Evolutionary conservation across 2,113 vertebrate genomes (phyloP), one percentile per base, ranked within the genome.

Genomic region (Hippocampus mohnikei): DNA sequence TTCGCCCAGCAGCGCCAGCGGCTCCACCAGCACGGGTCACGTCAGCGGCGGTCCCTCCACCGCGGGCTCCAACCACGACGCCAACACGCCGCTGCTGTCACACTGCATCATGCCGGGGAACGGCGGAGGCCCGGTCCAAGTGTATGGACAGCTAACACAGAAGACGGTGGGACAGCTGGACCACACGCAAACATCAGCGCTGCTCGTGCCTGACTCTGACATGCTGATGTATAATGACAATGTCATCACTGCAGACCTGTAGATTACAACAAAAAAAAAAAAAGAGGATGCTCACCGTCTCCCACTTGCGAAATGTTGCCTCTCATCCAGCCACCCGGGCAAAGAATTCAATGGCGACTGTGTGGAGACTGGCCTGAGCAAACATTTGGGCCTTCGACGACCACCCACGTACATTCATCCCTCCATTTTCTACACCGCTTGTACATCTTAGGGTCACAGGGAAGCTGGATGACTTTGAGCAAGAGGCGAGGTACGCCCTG

Each of bases 21-120:
- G 97, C 21, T 99, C 97, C 0, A 98, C 97, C 21, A 99, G 97
- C 91, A 99, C 97, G 0, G 97, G 97, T 25, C 97, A 98, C 1
- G 95, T 98, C 79, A 97, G 97, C 61, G 98, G 96, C 52, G 78
- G 96, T 82, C 97, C 96, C 0, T 98, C 97, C 69, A 98, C 97
- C 69, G 95, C 97, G 0, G 97, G 97, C 72, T 99, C 97, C 84
- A 97, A 96, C 89, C 97, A 99, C 62, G 97, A 98, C 15, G 96
- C 97, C 60, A 99, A 97, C 86, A 97, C 96, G 0, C 97, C 97
- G 21, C 86, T 99, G 87, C 93, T 99, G 0, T 96, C 97, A 33
- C 96, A 98, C 86, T 93, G 92, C 83, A 89, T 97, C 44, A 95
- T 96, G 84, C 95, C 94, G 0, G 86, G 91, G 3, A 93, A 93